Percentiles rank a stretch among this genome's conserved stretches.
phyloP scores from a whole-genome alignment of 2,113 vertebrate genomes.

The Atrichornis clamosus region DNA sequence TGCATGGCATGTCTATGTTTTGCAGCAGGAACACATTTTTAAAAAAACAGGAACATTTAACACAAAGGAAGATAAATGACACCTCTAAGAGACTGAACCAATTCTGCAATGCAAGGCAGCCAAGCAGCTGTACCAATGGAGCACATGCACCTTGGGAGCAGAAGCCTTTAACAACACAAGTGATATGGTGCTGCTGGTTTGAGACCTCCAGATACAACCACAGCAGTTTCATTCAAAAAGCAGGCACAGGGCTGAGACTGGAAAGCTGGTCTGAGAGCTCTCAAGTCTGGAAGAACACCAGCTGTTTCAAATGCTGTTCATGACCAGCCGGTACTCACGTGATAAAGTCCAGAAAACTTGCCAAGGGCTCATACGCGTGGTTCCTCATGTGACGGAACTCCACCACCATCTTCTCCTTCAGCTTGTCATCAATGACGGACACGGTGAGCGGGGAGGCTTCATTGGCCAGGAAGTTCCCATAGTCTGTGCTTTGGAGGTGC shows the following conservation, averaged over 20 bases:
- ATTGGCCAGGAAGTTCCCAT: slow-evolving; percentile 94
- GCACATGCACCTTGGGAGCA: neutral
- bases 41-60: neutral
- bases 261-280: neutral
- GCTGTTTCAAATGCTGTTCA: neutral
- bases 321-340: slow-evolving; percentile 76
- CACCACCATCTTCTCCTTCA: slow-evolving; percentile 99
- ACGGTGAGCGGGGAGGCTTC: slow-evolving; percentile 94
- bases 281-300: neutral
- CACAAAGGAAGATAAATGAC: neutral
- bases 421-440: slow-evolving; percentile 95
- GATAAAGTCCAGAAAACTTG: slow-evolving; percentile 97
- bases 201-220: neutral
- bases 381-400: slow-evolving; percentile 99
- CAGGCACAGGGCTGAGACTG: neutral
- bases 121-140: neutral
- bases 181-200: neutral
- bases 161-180: neutral
- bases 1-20: too few relatives aligned
- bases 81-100: neutral
- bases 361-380: slow-evolving; percentile 93
- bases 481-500: slow-evolving; percentile 97
- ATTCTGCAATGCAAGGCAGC: neutral
- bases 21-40: neutral
- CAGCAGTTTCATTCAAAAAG: neutral